Evolutionary conservation across 2,888 invertebrate species (phyloP), one percentile per base, ranked within the genome.

Genomic region (Zonitis immaculata): DNA sequence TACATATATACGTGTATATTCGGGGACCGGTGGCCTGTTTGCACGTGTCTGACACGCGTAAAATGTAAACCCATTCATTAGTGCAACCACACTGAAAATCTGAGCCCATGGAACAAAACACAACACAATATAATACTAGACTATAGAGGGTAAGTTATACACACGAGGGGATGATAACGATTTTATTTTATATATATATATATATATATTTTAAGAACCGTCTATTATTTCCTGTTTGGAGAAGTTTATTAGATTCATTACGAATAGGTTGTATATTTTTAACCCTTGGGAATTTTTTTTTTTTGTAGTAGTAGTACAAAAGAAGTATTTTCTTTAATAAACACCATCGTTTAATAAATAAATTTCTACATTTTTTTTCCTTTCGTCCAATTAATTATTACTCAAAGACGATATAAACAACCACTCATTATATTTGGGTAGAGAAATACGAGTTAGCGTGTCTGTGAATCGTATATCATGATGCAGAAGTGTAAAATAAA

Each of bases 41-140:
- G 65, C 76, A 75, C 76, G 75, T 75, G 76, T 57, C 61, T 49
- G 69, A 62, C 75, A 74, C 75, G 73, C 74, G 73, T 67, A 66
- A 64, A 71, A 74, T 72, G 74, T 75, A 76, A 76, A 76, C 76
- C 74, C 72, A 75, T 76, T 76, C 76, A 76, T 76, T 76, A 76
- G 74, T 68, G 73, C 74, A 74, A 75, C 76, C 76, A 71, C 76
- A 75, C 74, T 69, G 74, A 73, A 74, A 74, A 75, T 72, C 71
- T 67, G 62, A 58, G 57, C 65, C 47, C 44, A 43, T 49, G 16
- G 35, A 35, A 35, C 35, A 35, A 16, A 35, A 35, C 16, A 35
- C 35, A 35, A 35, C 35, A 35, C 35, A 35, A 35, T 35, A 35
- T 35, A 35, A 9, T 18, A 16, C 1, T 35, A 16, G 35, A 35